phyloP scores from a whole-genome alignment of 2,113 vertebrate genomes.

The Nibea albiflora region DNA sequence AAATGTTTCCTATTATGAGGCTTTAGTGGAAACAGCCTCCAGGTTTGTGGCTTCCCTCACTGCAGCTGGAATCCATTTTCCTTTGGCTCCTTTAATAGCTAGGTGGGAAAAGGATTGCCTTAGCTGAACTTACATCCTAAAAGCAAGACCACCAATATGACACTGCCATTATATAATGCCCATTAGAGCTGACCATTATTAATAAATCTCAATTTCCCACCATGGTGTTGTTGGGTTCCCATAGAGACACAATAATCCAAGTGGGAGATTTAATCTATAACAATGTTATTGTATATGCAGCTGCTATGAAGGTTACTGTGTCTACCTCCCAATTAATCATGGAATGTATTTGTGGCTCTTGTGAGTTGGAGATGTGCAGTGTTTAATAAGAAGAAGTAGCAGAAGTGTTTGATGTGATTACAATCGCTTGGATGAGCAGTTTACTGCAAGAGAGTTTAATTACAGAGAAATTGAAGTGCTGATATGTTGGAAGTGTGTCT shows the following conservation, averaged over 20 bases:
- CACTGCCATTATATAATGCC: neutral
- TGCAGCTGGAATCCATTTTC: constrained; percentile 48
- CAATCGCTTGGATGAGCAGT: constrained; percentile 4
- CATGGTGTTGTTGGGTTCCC: neutral
- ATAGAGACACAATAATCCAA: neutral
- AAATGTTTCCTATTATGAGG: constrained; percentile 19
- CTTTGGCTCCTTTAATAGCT: constrained; percentile 1
- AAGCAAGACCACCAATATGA: constrained; percentile 1
- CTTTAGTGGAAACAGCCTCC: constrained; percentile 23
- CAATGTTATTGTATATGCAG: constrained; percentile 27
- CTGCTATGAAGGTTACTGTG: constrained; percentile 38
- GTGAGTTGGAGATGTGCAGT: constrained; percentile 8
- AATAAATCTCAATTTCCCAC: constrained; percentile 5
- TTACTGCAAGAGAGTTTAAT: constrained; percentile 15
- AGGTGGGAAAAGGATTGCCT: neutral
- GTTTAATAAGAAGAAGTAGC: constrained; percentile 2
- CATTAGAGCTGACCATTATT: neutral
- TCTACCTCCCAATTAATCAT: constrained; percentile 50
- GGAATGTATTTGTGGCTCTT: constrained; percentile 50
- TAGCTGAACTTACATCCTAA: neutral
- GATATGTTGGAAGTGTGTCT: constrained; percentile 24
- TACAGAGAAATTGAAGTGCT: constrained; percentile 20
- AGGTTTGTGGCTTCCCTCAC: constrained; percentile 16
- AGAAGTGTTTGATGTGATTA: constrained; percentile 29
- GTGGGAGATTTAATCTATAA: constrained; percentile 10